Base-by-base conservation (phyloP, 2,797 vertebrate species). In the Bovichtus diacanthus region DNA sequence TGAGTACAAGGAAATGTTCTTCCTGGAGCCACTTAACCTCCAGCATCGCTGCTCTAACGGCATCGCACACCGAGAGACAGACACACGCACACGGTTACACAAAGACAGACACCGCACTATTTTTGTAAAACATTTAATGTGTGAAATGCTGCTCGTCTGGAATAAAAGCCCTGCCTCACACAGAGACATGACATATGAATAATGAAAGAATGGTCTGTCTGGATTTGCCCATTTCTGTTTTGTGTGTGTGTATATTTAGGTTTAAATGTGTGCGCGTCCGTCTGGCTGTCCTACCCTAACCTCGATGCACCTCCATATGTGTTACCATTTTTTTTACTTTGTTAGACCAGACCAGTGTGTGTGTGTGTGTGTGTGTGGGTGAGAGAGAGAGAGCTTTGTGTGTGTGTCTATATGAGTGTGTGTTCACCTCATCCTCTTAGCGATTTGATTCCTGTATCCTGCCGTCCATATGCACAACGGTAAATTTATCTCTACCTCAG, bases 261-360 rank as follows among this genome's bases (percentile, higher is more conserved):
- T 72, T 69, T 78, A 55, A 73, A 36, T 56, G 18, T 54, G 16
- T 44, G 44, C 23, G 47, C n/a, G 18, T 53, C 38, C 41, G 36
- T 31, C n/a, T 3, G 16, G 31, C 38, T 59, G 56, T 23, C 72
- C 31, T 18, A 74, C 55, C 31, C 41, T 94, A 79, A 97, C 36
- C 56, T 76, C 16, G n/a, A 60, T 96, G 94, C 95, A 96, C 92
- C 95, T 96, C 92, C 19, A 29, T 43, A 46, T 59, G 29, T 47
- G 53, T 46, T 66, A 64, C 76, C 44, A 76, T 83, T 84, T 9
- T n/a, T 88, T 74, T 49, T 78, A 77, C 80, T 84, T 53, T 64
- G 27, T 41, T 4, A 62, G 13, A 64, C 31, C 41, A 51, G 71
- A 53, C 41, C 44, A 66, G 23, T 70, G 68, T 68, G 56, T 69